Percentiles rank a stretch among this genome's conserved stretches.
Conservation (phyloP, 2,113 vertebrate species). For the Spermophilus dauricus region DNA sequence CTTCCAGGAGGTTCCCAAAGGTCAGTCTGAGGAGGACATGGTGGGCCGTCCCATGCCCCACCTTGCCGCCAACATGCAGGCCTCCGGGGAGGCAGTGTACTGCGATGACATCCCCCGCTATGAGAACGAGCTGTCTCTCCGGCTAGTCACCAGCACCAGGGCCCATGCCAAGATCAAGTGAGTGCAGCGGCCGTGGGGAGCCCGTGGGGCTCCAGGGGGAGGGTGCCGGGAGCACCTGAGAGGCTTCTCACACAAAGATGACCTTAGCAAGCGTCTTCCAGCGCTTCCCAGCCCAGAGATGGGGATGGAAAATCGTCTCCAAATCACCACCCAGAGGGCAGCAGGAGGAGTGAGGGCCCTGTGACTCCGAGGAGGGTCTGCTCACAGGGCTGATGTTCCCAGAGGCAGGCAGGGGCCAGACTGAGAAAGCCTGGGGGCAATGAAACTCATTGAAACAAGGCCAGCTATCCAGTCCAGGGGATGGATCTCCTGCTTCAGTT, state of each 20-base stretch:
- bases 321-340: background rate
- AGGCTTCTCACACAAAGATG: background rate
- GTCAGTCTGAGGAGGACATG: conserved; percentile 90
- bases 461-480: background rate
- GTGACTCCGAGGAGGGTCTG: background rate
- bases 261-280: background rate
- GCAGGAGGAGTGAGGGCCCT: background rate
- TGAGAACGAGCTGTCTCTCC: conserved; percentile 94
- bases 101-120: conserved; percentile 96
- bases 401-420: background rate
- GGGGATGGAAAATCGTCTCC: background rate
- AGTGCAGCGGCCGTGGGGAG: conserved; percentile 75
- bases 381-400: fast-evolving
- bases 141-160: conserved; percentile 94
- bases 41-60: conserved; percentile 95
- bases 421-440: background rate
- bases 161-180: conserved; percentile 95
- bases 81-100: conserved; percentile 96
- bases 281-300: background rate
- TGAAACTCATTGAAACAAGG: background rate
- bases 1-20: conserved; percentile 92
- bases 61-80: conserved; percentile 94
- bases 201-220: background rate
- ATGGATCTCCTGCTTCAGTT: background rate
- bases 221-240: fast-evolving